Conservation (phyloP, 2,797 vertebrate species). For the Artibeus lituratus region DNA sequence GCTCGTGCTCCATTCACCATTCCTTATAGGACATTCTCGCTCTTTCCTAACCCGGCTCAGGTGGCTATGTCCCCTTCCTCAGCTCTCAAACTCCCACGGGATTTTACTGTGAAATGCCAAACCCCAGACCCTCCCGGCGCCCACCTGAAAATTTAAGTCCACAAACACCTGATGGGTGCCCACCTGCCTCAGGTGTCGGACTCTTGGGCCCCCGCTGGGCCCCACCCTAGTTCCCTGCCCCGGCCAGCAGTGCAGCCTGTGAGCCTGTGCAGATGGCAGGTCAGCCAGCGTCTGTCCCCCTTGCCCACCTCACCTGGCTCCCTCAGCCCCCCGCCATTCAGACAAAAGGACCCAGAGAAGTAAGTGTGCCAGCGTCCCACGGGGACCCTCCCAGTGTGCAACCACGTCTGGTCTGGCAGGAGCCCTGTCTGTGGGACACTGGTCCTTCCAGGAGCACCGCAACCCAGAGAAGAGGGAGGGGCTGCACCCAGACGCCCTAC, state of each 20-base stretch:
- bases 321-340: background rate
- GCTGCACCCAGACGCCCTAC: background rate
- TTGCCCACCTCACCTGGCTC: background rate
- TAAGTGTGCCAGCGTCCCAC: accelerated
- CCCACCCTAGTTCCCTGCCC: background rate
- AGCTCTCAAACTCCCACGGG: background rate
- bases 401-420: background rate
- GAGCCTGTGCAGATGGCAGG: background rate
- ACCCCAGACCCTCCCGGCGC: background rate
- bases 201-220: background rate
- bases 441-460: background rate
- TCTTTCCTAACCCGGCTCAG: background rate
- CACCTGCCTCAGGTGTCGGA: background rate
- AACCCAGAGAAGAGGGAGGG: background rate
- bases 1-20: background rate
- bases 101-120: background rate
- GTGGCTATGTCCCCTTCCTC: background rate
- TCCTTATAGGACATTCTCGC: background rate
- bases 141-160: background rate
- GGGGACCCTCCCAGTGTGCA: background rate
- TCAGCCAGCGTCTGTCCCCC: background rate
- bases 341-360: background rate
- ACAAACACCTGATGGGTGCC: background rate
- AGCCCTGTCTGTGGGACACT: background rate
- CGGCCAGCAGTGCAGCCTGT: too few species aligned